Evolutionary conservation across 2,888 invertebrate genomes (phyloP), one percentile per base, ranked within the genome.

Genomic region (Harpalus rubripes): DNA sequence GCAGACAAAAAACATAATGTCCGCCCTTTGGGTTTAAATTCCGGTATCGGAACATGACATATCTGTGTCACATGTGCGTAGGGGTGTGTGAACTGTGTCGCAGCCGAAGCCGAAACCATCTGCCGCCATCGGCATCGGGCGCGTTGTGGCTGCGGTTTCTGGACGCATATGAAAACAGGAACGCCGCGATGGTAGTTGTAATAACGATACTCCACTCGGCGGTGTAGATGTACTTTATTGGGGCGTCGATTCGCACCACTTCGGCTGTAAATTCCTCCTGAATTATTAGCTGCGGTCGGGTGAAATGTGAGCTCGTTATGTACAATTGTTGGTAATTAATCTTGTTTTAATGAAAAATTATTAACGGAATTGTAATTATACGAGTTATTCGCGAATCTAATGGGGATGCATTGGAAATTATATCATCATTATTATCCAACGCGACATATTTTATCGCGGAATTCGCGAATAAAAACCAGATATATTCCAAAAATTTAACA

Each of bases 341-440:
- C 78, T 78, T 63, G 78, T 61, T 44, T 81, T 84, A 84, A 84
- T 84, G 84, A 84, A 84, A 84, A 84, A 84, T 84, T 84, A 84
- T 84, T 84, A 84, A 84, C 84, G 84, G 84, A 84, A 78, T 78
- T 84, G 84, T 84, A 84, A 84, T 84, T 78, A 84, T 41, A 74
- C 82, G 44, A 82, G 82, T 58, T 74, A 72, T 74, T 74, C 74
- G 68, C 59, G 58, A 74, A 39, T 82, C 68, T 58, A 72, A 82
- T 82, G 56, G 72, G 56, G 72, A 61, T 72, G 61, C 63, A 82
- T 82, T 82, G 58, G 82, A 81, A 74, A 72, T 58, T 82, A 41
- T 72, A 41, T 82, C 18, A 59, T 74, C 56, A 79, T 79, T 79
- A 79, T 61, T 79, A 58, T 56, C 78, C 58, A 58, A 10, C 32